Evolutionary conservation across 1,140 invertebrate genomes (phyloP), one percentile per base, ranked within the genome.

Genomic region (Drosophila parabipectinata): DNA sequence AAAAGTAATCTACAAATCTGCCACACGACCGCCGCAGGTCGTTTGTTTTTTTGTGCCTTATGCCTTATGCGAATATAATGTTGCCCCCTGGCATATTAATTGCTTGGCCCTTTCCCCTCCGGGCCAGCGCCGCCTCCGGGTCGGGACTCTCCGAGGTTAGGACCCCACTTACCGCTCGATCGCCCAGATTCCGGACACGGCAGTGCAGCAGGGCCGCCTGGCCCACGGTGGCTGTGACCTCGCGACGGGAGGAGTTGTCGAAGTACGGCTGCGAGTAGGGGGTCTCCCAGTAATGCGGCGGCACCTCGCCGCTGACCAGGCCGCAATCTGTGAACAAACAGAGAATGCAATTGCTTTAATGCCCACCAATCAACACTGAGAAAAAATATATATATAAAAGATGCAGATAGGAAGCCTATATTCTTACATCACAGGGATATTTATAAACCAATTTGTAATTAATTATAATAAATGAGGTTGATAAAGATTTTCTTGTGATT

Each of bases 211-310:
- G 95, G 24, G 96, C 96, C 45, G 96, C 95, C 92, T 97, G 96
- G 14, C 96, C 96, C 54, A 97, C 96, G 47, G 96, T 97, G 48
- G 96, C 96, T 59, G 96, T 97, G 62, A 96, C 95, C 88, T 97
- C 96, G 54, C 95, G 94, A 77, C 94, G 95, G 37, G 96, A 97
- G 71, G 95, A 95, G 93, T 97, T 97, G 93, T 98, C 97, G 92
- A 98, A 98, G 93, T 97, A 97, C 26, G 97, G 97, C 91, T 96
- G 96, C 58, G 95, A 95, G 85, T 97, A 96, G 3, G 96, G 95
- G 18, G 89, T 92, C 61, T 92, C 91, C 91, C 91, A 92, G 67
- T 91, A 91, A 59, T 91, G 90, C 53, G 90, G 90, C 55, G 88
- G 90, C 71, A 91, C 90, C 71, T 91, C 90, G 55, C 90, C 81